Evolutionary conservation across 2,888 invertebrate genomes (phyloP).

Genomic region (Pandemis heparana): DNA sequence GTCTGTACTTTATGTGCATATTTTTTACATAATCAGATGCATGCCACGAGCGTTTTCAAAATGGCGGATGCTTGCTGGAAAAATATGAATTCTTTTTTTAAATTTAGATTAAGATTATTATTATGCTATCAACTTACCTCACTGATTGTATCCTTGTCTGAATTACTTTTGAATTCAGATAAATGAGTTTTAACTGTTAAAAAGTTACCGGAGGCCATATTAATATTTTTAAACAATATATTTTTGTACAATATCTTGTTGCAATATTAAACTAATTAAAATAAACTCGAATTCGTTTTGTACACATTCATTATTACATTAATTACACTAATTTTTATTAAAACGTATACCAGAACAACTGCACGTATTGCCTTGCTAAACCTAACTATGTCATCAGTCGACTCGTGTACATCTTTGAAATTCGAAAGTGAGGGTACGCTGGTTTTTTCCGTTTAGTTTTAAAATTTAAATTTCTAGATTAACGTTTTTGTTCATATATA

Average conservation of each 20-base stretch:
- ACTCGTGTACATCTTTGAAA: conserved; percentile 10
- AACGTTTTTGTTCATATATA: conserved; percentile 9
- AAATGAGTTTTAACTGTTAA: conserved; percentile 76
- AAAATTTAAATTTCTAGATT: conserved; percentile 18
- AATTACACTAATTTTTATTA: conserved; percentile 21
- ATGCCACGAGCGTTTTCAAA: conserved; percentile 43
- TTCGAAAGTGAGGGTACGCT: conserved; percentile 54
- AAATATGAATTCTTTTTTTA: not conserved
- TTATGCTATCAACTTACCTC: conserved; percentile 70
- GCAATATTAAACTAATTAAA: not conserved
- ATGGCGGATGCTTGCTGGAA: conserved; percentile 49
- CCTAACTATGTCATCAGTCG: conserved; percentile 54
- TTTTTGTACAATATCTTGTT: not conserved
- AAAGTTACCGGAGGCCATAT: conserved; percentile 49
- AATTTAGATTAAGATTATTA: not conserved
- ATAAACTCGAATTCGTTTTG: not conserved
- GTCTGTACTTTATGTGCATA: not conserved
- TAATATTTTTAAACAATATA: conserved; percentile 5
- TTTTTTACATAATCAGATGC: not conserved
- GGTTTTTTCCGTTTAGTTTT: conserved; percentile 24
- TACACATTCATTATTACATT: conserved; percentile 12
- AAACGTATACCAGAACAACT: conserved; percentile 61
- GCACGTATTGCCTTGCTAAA: conserved; percentile 62
- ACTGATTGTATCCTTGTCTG: conserved; percentile 80
- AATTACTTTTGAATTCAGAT: conserved; percentile 78